phyloP scores from a whole-genome alignment of 2,888 invertebrate genomes.

The Apodemia hepburni region DNA sequence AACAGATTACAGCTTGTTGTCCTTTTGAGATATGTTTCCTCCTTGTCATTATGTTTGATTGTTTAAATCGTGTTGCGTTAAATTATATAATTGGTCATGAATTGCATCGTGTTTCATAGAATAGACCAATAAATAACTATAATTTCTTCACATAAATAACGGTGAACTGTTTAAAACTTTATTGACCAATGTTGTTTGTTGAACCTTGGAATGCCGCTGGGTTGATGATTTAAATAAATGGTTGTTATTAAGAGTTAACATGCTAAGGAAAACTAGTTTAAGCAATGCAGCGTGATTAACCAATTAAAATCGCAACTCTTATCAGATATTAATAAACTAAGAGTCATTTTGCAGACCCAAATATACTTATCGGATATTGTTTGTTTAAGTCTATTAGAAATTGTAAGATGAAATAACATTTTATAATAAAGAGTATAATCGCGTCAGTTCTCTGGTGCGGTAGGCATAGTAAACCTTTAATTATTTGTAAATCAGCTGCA shows the following conservation, averaged over 20 bases:
- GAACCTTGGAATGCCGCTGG: conserved; percentile 25
- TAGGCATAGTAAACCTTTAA: no score
- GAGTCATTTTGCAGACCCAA: neutral
- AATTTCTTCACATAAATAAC: conserved; percentile 27
- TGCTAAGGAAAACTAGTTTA: conserved; percentile 22
- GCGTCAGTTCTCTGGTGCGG: no score
- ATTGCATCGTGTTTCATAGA: conserved; percentile 5
- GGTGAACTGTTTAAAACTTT: conserved; percentile 25
- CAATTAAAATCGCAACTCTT: conserved; percentile 22
- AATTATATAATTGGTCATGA: conserved; percentile 3
- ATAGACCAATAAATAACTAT: conserved; percentile 16
- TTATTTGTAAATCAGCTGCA: no score
- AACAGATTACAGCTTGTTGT: neutral
- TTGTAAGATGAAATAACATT: no score
- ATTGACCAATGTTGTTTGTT: conserved; percentile 22
- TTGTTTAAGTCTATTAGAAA: no score
- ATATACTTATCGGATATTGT: neutral
- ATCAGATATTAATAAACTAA: conserved; percentile 15
- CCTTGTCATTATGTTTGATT: conserved; percentile 8
- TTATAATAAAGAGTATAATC: no score
- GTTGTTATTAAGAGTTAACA: conserved; percentile 25
- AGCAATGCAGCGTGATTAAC: conserved; percentile 24
- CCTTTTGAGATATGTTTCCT: neutral
- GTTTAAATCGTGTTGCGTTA: neutral
- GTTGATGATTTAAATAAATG: conserved; percentile 27